Base-by-base conservation (phyloP, 2,888 invertebrate genomes). In the Cephus rjabovi region DNA sequence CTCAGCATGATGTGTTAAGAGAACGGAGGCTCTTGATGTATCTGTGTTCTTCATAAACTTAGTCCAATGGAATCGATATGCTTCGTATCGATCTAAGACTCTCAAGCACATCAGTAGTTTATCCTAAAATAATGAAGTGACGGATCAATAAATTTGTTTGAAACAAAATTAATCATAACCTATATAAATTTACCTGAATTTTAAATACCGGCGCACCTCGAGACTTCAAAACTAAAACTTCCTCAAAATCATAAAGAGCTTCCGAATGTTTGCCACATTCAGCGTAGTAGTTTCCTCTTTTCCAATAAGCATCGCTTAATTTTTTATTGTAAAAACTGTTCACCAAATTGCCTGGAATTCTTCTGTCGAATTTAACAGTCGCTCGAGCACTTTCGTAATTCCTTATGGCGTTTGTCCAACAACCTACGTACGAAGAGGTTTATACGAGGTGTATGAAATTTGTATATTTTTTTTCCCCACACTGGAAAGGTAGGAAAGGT, bases 211-310 rank as follows among this genome's bases (percentile, higher is more conserved):
- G 34, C n/a, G 23, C 40, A 4, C 37, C 75, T 30, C 74, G n/a
- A 34, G 74, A 75, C 30, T 74, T 80, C 33, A 85, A 71, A 11
- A 75, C 69, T 11, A 85, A 78, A 73, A 82, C 77, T 74, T 85
- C 84, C 34, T 87, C 87, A 56, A 79, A 87, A 79, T 87, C 87
- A 73, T 81, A 76, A 15, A 81, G 40, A 0, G 86, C 84, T 73
- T 85, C 81, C 11, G 81, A 33, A 30, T 82, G 31, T 31, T 77
- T 69, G 40, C 35, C 77, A 9, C 81, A 73, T 4, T 81, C 73
- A 6, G 73, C 76, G 75, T 83, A 76, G 73, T 68, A 76, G 33
- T 83, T 74, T 40, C 80, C 85, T 75, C 87, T 77, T 75, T 79
- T 76, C 68, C 69, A 40, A 69, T 86, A 85, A 69, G 79, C 75